Evolutionary conservation across 2,113 vertebrate species (phyloP).

Genomic region (Capreolus pygargus): DNA sequence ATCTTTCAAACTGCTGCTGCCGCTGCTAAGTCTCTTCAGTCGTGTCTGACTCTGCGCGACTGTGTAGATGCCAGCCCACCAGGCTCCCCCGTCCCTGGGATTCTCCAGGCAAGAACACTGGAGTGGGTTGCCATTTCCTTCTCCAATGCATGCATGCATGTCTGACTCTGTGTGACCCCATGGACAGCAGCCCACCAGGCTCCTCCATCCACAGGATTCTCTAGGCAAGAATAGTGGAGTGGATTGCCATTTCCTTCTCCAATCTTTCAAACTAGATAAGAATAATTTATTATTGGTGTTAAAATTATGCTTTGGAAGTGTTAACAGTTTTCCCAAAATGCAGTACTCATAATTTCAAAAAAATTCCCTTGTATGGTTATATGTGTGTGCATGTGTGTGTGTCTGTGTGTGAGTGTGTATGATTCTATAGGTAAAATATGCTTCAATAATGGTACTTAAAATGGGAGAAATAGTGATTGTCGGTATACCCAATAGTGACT

Average conservation of each 20-base stretch:
- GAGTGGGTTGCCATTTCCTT: background rate
- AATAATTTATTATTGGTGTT: background rate
- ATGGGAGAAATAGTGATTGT: background rate
- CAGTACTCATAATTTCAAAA: background rate
- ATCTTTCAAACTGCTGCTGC: background rate
- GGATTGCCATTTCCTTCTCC: background rate
- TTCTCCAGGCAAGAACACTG: background rate
- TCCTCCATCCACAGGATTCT: background rate
- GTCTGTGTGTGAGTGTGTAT: background rate
- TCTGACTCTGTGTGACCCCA: accelerated
- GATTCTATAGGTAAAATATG: background rate
- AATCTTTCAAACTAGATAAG: background rate
- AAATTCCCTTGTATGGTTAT: background rate
- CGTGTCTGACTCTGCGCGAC: accelerated
- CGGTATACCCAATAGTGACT: background rate
- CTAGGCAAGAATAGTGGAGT: background rate
- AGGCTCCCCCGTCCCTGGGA: background rate
- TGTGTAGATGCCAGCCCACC: background rate
- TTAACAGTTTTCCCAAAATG: background rate
- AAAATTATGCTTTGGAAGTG: background rate
- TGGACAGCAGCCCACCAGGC: background rate
- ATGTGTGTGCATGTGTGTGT: background rate
- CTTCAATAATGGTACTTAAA: background rate
- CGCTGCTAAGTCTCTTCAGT: background rate
- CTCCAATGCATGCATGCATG: background rate